Evolutionary conservation across 2,888 invertebrate species (phyloP), one percentile per base, ranked within the genome.

Genomic region (Monoplex corrugatus): DNA sequence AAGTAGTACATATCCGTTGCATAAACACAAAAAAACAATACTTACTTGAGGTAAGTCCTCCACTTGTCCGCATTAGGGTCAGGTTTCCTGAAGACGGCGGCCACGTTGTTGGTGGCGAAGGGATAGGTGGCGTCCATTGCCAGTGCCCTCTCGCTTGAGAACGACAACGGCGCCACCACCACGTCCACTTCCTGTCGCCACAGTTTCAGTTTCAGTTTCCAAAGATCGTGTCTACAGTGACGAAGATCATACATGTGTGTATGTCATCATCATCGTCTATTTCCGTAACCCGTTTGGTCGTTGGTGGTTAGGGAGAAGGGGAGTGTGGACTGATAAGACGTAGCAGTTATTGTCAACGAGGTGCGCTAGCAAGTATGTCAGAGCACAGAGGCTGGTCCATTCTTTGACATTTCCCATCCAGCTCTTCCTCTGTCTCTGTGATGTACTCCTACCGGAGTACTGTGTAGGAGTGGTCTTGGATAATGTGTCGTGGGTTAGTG

Each of bases 51-150:
- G 43, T 83, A 88, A 0, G 92, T 93, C 16, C 91, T 89, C 94
- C 94, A 94, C 89, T 94, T 94, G 44, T 63, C 85, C 28, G 88
- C 82, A 16, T 89, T 86, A 0, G 92, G 91, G 87, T 94, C 92
- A 0, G 93, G 93, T 85, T 92, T 93, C 88, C 90, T 92, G 85
- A 93, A 89, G 13, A 94, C 80, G 3, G 93, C 92, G 2, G 92
- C 92, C 13, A 92, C 92, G 75, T 91, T 91, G 87, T 94, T 94
- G 44, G 91, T 92, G 89, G 89, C 92, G 88, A 92, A 98, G 0
- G 98, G 98, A 0, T 98, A 98, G 2, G 98, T 98, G 94, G 98
- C 98, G 95, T 98, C 98, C 1, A 98, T 97, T 0, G 98, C 98
- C 96, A 98, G 98, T 95, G 98, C 98, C 68, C 98, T 97, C 92